Conservation (phyloP, 2,797 vertebrate species). For the Chromis chromis region DNA sequence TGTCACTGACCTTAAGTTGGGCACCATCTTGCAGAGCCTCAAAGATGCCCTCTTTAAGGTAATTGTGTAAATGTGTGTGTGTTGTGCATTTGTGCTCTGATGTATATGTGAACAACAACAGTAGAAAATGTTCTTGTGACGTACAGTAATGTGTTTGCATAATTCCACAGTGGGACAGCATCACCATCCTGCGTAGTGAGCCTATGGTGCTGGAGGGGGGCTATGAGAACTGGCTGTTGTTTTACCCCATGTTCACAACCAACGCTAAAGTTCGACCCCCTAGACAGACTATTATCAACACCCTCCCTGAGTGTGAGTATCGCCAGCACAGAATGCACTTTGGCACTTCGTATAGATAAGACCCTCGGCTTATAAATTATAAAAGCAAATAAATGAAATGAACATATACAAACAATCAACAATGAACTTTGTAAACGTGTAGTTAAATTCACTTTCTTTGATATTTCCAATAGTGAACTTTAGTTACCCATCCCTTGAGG, state of each 20-base stretch:
- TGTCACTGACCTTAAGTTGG: constrained; percentile 88
- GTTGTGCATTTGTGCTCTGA: neutral
- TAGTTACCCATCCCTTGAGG: constrained; percentile 94
- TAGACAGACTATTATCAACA: constrained; percentile 81
- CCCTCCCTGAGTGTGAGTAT: constrained; percentile 91
- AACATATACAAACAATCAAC: neutral
- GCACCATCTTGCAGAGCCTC: constrained; percentile 93
- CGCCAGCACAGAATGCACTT: neutral
- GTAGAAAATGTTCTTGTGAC: constrained; percentile 1
- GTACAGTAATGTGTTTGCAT: constrained; percentile 25
- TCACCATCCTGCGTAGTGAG: constrained; percentile 91
- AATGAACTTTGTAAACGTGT: neutral
- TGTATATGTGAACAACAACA: constrained; percentile 4
- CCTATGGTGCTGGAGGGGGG: constrained; percentile 96
- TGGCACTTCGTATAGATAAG: neutral
- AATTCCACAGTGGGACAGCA: constrained; percentile 92
- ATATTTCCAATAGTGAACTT: constrained; percentile 89
- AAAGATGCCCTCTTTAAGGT: constrained; percentile 98
- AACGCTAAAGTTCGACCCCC: constrained; percentile 93
- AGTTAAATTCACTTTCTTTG: constrained; percentile 8
- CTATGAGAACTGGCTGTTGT: constrained; percentile 98
- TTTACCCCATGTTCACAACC: constrained; percentile 95
- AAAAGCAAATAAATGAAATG: neutral
- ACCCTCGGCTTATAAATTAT: neutral
- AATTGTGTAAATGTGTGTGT: constrained; percentile 21